Percentiles rank a stretch among this genome's conserved stretches.
These are phyloP conservation scores for Hypselothyrea guttata DNA, from an alignment of 2,888 invertebrate species.

Conservation along the genomic window DNA sequence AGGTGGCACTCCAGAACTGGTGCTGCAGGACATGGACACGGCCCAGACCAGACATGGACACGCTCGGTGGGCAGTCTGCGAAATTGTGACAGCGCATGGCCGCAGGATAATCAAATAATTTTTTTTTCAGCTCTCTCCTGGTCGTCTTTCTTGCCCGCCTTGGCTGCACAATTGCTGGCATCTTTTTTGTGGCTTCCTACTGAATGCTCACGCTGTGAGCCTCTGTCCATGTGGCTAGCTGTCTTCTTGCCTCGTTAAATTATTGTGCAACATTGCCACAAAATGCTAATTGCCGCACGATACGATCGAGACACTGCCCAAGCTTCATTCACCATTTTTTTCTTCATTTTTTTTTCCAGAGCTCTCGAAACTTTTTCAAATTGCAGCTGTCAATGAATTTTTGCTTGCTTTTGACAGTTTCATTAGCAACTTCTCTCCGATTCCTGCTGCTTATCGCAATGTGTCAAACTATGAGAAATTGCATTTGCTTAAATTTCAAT, in stretches of 20 bases:
- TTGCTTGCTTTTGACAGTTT: conserved; percentile 54
- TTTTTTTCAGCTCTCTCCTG: conserved; percentile 55
- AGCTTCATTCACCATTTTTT: conserved; percentile 11
- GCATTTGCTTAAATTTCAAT: conserved; percentile 51
- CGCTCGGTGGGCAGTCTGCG: conserved; percentile 67
- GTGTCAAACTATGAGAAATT: conserved; percentile 67
- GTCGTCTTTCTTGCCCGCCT: conserved; percentile 27
- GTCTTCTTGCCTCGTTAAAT: conserved; percentile 49
- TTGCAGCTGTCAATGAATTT: conserved; percentile 69
- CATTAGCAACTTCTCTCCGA: conserved; percentile 36
- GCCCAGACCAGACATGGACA: conserved; percentile 36
- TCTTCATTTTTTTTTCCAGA: conserved; percentile 1
- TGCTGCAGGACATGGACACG: conserved; percentile 19
- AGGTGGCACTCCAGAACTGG: conserved; percentile 7
- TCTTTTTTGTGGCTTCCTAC: conserved; percentile 37
- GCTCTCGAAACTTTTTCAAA: conserved; percentile 64
- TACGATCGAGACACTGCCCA: conserved; percentile 59
- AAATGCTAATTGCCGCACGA: conserved; percentile 77
- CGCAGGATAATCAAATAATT: conserved; percentile 80
- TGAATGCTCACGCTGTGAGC: conserved; percentile 32
- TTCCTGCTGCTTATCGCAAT: conserved; percentile 61
- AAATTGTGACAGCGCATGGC: conserved; percentile 81
- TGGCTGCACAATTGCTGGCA: conserved; percentile 44
- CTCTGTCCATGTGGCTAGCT: background rate
- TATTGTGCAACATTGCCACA: conserved; percentile 77